These are phyloP conservation scores for Apamea epomidion DNA, from an alignment of 2,888 invertebrate genomes.

Conservation along the genomic window DNA sequence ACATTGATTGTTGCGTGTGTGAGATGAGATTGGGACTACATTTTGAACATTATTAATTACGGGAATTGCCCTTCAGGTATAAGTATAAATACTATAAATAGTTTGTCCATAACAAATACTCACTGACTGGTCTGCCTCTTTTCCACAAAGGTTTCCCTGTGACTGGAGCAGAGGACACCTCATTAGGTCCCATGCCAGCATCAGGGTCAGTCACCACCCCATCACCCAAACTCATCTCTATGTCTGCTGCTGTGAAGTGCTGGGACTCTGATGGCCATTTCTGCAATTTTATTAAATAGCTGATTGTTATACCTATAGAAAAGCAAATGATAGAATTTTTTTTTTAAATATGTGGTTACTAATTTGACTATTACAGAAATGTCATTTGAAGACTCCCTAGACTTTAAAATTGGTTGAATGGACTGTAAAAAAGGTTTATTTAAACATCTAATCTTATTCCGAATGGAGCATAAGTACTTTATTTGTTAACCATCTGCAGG, in stretches of 20 bases:
- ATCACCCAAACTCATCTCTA: slow-evolving; percentile 75
- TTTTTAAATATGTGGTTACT: no score
- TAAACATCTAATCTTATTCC: no score
- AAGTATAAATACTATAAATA: neutral
- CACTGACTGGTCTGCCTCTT: slow-evolving; percentile 77
- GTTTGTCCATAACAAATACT: slow-evolving; percentile 58
- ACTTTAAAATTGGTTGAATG: no score
- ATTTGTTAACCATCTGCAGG: neutral
- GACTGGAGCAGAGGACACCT: slow-evolving; percentile 75
- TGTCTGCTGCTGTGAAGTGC: slow-evolving; percentile 73
- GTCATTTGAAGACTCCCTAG: neutral
- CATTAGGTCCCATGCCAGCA: slow-evolving; percentile 77
- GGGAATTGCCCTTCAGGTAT: no score
- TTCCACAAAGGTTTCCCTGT: slow-evolving; percentile 78
- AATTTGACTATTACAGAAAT: neutral
- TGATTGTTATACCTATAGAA: neutral
- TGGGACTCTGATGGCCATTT: slow-evolving; percentile 78
- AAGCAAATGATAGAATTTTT: neutral
- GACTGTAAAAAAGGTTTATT: no score
- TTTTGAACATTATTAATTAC: no score
- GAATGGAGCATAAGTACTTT: no score
- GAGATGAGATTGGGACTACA: no score
- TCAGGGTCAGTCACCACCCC: slow-evolving; percentile 70
- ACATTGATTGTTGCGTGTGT: no score
- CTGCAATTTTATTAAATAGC: slow-evolving; percentile 55